A percentile compares a stretch with the other conserved stretches of the same genome.
phyloP scores from a whole-genome alignment of 2,888 invertebrate species.

The Willowsia nigromaculata region DNA sequence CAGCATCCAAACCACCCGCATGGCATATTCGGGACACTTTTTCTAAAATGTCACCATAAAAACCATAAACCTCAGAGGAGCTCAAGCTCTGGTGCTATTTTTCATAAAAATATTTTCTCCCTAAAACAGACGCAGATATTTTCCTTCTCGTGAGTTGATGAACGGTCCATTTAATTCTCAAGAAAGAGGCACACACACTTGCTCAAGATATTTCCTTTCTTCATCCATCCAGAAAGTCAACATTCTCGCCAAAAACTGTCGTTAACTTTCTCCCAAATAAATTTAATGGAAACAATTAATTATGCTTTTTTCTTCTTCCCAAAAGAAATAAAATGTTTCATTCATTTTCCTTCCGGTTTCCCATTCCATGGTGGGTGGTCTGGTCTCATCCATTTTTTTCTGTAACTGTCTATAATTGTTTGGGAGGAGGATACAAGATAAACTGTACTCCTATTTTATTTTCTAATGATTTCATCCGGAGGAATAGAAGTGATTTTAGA shows the following conservation, averaged over 20 bases:
- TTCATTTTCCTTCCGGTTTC: neutral
- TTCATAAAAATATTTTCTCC: neutral
- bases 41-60: neutral
- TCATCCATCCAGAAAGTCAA: neutral
- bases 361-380: neutral
- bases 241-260: neutral
- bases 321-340: conserved; percentile 13
- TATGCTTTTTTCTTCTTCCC: neutral
- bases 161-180: neutral
- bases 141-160: neutral
- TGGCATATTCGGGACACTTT: neutral
- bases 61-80: neutral
- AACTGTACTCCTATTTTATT: no score
- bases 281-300: neutral
- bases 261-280: neutral
- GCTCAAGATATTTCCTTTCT: neutral
- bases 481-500: no score
- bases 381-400: no score
- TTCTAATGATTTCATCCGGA: no score
- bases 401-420: no score
- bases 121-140: neutral
- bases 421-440: no score
- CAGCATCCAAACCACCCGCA: neutral
- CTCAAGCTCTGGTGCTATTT: neutral
- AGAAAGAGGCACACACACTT: neutral